Base-by-base conservation (phyloP, 2,113 vertebrate species). In the Rhagologus leucostigma region DNA sequence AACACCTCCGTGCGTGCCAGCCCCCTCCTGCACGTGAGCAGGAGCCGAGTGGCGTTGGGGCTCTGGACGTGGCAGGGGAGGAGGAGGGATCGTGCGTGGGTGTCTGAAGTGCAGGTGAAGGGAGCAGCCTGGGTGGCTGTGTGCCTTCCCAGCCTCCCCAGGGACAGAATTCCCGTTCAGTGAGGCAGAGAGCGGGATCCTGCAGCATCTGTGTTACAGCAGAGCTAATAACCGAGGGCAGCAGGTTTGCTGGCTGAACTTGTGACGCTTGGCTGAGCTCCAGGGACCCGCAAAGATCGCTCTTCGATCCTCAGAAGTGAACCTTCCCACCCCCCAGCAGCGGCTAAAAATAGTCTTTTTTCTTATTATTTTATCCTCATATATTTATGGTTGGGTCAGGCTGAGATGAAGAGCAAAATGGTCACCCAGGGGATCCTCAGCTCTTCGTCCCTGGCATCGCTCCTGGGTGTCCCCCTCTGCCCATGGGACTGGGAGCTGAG, bases 361-460 rank as follows among this genome's bases (percentile, higher is more conserved):
- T 18, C 4, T 27, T 29, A 23, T 64, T 73, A 23, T 50, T 89
- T 78, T 46, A 30, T 64, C 30, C 1, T 2, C 7, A 0, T 39
- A 1, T 32, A 30, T 71, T 81, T 53, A 11, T 68, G 29, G 23
- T 13, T 1, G 2, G 22, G 33, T 77, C 44, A 35, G 41, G 26
- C 41, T 64, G 73, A 55, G 42, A 73, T 13, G 42, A 49, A 70
- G 56, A 70, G 19, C 1, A 4, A 29, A 84, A 80, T 46, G 57
- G 11, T 42, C 20, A 15, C 23, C 9, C 30, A 6, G 44, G 32
- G 24, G n/a, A 20, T 37, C 47, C 23, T 75, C 53, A 41, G 37
- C 49, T 60, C n/a, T 53, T 82, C 3, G 1, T 52, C 23, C 35
- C 42, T 18, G 12, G 10, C 44, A 10, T 37, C 0, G 0, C 35